Conservation (phyloP, 2,113 vertebrate genomes). For the Gobio gobio region DNA sequence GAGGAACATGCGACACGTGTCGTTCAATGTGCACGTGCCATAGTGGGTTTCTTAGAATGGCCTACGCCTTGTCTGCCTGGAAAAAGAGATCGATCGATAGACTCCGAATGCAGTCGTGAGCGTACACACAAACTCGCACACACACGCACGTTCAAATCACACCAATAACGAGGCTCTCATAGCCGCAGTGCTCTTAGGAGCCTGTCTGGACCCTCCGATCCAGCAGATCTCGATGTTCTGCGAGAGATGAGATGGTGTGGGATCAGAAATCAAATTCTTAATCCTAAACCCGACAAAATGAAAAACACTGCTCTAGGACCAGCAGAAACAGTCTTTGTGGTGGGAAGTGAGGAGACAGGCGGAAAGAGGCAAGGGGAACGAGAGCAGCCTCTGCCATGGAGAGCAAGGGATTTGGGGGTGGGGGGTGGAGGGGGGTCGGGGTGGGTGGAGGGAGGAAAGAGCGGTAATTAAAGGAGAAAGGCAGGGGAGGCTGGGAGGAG, state of each 20-base stretch:
- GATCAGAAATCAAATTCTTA: constrained; percentile 42
- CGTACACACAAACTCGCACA: constrained; percentile 41
- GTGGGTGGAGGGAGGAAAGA: constrained; percentile 50
- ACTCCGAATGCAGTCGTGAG: constrained; percentile 43
- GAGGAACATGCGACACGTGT: constrained; percentile 13
- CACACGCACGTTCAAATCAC: constrained; percentile 44
- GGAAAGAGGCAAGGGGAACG: constrained; percentile 48
- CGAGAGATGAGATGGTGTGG: constrained; percentile 25
- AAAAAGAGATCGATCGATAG: constrained; percentile 61
- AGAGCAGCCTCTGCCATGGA: constrained; percentile 50
- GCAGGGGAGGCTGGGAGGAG: constrained; percentile 54
- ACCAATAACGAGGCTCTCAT: constrained; percentile 53
- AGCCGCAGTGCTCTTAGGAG: constrained; percentile 50
- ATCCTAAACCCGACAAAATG: constrained; percentile 22
- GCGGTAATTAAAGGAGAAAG: constrained; percentile 63
- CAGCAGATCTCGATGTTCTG: constrained; percentile 31
- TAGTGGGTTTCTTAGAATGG: constrained; percentile 46
- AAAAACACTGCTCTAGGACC: constrained; percentile 47
- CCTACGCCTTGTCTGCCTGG: constrained; percentile 53
- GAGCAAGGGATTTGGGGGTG: constrained; percentile 49
- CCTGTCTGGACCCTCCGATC: constrained; percentile 45
- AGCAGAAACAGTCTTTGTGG: constrained; percentile 31
- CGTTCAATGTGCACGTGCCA: constrained; percentile 26
- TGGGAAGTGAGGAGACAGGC: constrained; percentile 34
- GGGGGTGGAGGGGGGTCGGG: not conserved